Conservation (phyloP, 2,888 invertebrate species). For the Chesias legatella region DNA sequence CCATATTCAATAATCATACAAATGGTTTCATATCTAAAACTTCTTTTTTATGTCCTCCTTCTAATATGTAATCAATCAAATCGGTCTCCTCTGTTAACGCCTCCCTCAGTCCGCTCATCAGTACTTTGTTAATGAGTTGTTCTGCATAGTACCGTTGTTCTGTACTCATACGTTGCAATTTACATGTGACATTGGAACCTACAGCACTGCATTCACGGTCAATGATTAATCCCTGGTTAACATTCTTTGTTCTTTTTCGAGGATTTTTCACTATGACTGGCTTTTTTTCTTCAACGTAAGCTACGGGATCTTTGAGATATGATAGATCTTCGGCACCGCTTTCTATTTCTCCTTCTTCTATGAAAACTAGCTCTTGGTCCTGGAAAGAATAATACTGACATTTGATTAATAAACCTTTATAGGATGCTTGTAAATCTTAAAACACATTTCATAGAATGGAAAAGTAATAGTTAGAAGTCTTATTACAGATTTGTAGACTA, state of each 20-base stretch:
- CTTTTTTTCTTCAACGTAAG: slow-evolving; percentile 11
- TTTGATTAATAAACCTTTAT: not conserved
- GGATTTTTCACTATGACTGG: slow-evolving; percentile 3
- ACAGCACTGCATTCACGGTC: slow-evolving; percentile 40
- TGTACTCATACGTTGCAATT: slow-evolving; percentile 40
- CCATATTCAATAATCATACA: not conserved
- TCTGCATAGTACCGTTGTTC: slow-evolving; percentile 43
- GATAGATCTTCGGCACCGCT: slow-evolving; percentile 16
- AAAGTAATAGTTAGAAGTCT: too few species aligned
- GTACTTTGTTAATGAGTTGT: slow-evolving; percentile 43
- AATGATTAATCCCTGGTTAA: not conserved
- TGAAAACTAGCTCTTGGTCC: slow-evolving; percentile 23
- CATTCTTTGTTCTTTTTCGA: slow-evolving; percentile 7
- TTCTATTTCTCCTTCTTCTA: slow-evolving; percentile 16
- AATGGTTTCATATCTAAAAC: not conserved
- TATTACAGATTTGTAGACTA: too few species aligned
- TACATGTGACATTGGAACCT: slow-evolving; percentile 42
- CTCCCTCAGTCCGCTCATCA: slow-evolving; percentile 39
- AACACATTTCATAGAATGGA: too few species aligned
- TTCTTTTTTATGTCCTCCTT: slow-evolving; percentile 6
- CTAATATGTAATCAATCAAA: slow-evolving; percentile 32
- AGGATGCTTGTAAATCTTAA: too few species aligned
- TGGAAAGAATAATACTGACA: slow-evolving; percentile 7
- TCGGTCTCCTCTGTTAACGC: slow-evolving; percentile 39
- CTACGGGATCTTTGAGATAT: slow-evolving; percentile 8